These are phyloP conservation scores for Acropora yongei DNA, from an alignment of 64 coral and sea anemone genomes.

Conservation along the genomic window DNA sequence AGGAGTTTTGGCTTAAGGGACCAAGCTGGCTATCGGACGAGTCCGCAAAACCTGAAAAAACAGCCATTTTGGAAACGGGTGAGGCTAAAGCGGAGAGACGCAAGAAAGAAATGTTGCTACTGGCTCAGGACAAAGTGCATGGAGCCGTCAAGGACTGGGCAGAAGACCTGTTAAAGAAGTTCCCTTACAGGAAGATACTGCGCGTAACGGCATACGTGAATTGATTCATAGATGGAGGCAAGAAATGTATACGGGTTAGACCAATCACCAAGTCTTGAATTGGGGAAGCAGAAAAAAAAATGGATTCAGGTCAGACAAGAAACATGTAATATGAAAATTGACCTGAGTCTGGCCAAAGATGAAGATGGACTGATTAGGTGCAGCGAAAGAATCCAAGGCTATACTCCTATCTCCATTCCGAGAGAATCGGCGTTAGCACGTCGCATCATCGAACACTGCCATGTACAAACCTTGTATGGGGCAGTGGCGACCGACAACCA, in stretches of 20 bases:
- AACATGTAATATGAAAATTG: too few species aligned
- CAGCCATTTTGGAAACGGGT: neutral
- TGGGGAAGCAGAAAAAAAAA: constrained; percentile 17
- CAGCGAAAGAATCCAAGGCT: too few species aligned
- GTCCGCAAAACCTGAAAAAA: constrained; percentile 1
- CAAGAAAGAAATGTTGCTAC: neutral
- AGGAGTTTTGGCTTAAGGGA: neutral
- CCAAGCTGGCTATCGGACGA: neutral
- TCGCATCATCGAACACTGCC: too few species aligned
- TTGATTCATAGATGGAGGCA: constrained; percentile 18
- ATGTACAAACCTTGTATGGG: too few species aligned
- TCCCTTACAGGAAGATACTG: constrained; percentile 38
- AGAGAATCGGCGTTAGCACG: too few species aligned
- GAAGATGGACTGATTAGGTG: too few species aligned
- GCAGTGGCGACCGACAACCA: too few species aligned
- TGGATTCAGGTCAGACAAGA: neutral
- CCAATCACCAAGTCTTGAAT: neutral
- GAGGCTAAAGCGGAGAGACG: neutral
- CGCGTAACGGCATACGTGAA: constrained; percentile 31
- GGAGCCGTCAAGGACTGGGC: neutral
- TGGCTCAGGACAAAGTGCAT: neutral
- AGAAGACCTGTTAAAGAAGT: constrained; percentile 29
- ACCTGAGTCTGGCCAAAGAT: too few species aligned
- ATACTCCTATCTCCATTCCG: too few species aligned
- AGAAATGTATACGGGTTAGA: neutral